These are phyloP conservation scores for Ridgeia piscesae DNA, from an alignment of 1,140 invertebrate species.

Conservation along the genomic window DNA sequence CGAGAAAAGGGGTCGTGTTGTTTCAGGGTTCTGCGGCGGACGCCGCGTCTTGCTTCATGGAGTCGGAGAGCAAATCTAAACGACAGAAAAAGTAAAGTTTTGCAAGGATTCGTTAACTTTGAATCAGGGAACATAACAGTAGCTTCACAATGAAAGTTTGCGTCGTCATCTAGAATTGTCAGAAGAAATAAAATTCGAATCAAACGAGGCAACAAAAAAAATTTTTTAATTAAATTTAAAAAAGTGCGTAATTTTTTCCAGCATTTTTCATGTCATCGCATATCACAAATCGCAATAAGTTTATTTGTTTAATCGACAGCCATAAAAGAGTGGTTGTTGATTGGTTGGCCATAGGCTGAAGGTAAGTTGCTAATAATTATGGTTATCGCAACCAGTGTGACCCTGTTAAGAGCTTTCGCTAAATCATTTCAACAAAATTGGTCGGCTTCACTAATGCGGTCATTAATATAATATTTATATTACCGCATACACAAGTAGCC, in stretches of 20 bases:
- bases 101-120: not conserved
- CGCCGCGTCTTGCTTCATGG: not conserved
- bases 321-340: too few species aligned
- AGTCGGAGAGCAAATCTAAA: conserved; percentile 1
- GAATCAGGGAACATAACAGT: not conserved
- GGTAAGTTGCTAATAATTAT: too few species aligned
- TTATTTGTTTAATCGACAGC: not conserved
- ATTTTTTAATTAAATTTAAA: too few species aligned
- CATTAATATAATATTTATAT: not conserved
- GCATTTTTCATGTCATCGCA: too few species aligned
- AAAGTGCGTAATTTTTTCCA: too few species aligned
- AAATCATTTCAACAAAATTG: too few species aligned
- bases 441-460: too few species aligned
- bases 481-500: not conserved
- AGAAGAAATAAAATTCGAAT: not conserved
- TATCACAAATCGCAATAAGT: not conserved
- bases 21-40: not conserved
- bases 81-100: not conserved
- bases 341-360: too few species aligned
- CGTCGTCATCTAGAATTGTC: not conserved
- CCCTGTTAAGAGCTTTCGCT: too few species aligned
- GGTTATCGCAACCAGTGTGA: too few species aligned
- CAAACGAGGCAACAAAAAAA: not conserved
- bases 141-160: not conserved
- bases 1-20: not conserved